Percentiles rank a stretch among this genome's conserved stretches.
Conservation (phyloP, 2,113 vertebrate genomes). For the Morphnarchus princeps region DNA sequence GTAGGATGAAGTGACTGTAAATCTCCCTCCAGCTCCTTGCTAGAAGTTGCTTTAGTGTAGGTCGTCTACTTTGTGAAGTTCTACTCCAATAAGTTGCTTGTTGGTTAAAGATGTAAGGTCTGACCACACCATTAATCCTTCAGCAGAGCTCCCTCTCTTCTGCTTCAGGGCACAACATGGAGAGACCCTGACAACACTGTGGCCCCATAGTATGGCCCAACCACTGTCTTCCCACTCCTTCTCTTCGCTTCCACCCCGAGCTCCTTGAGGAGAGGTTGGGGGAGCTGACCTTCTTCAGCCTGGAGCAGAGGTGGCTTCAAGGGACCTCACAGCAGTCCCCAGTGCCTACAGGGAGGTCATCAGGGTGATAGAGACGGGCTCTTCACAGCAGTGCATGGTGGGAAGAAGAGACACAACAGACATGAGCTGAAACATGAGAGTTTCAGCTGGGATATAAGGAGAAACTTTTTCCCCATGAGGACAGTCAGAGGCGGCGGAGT, state of each 20-base stretch:
- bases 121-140: not conserved
- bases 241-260: not conserved
- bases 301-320: not conserved
- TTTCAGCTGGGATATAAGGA: not conserved
- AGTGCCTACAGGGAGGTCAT: not conserved
- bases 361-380: not conserved
- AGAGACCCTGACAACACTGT: not conserved
- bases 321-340: not conserved
- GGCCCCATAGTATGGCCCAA: not conserved
- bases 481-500: not conserved
- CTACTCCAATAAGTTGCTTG: not conserved
- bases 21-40: not conserved
- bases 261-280: not conserved
- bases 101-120: not conserved
- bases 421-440: not conserved
- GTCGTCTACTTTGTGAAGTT: not conserved
- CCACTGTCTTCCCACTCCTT: not conserved
- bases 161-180: not conserved
- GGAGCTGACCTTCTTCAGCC: not conserved
- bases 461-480: not conserved
- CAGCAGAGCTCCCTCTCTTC: not conserved
- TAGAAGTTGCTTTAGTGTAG: not conserved
- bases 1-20: constrained; percentile 48
- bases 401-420: not conserved
- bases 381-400: not conserved